Percentiles rank a stretch among this genome's conserved stretches.
phyloP scores from a whole-genome alignment of 2,888 invertebrate genomes.

The Andrena trimmerana region DNA sequence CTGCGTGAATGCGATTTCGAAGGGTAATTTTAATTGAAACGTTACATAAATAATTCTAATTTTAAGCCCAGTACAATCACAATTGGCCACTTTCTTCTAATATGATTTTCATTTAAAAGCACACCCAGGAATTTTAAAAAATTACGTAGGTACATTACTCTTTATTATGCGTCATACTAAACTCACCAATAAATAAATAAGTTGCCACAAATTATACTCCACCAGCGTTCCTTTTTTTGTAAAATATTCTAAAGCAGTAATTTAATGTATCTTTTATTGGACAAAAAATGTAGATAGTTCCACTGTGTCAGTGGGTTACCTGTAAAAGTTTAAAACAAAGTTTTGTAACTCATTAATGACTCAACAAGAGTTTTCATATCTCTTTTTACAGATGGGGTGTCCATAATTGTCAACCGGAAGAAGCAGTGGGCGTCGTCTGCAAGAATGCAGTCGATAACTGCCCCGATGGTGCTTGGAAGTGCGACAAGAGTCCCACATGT shows the following conservation, averaged over 20 bases:
- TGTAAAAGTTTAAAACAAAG: neutral
- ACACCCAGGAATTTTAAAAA: too few species aligned
- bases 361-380: neutral
- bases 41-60: neutral
- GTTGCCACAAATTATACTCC: too few species aligned
- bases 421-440: constrained; percentile 89
- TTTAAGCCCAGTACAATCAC: too few species aligned
- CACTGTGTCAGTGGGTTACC: neutral
- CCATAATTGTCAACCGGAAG: constrained; percentile 89
- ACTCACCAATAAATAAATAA: too few species aligned
- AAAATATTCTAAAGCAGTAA: too few species aligned
- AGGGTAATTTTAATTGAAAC: constrained; percentile 82
- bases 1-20: constrained; percentile 89
- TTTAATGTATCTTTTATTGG: neutral
- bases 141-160: too few species aligned
- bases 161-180: too few species aligned
- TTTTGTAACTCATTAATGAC: neutral
- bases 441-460: constrained; percentile 87
- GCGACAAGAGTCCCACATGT: constrained; percentile 87
- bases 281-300: neutral
- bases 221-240: too few species aligned
- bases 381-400: constrained; percentile 87
- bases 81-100: neutral
- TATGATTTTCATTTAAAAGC: neutral
- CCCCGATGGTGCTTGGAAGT: constrained; percentile 88